Conservation (phyloP, 2,113 vertebrate genomes). For the Podocnemis expansa region DNA sequence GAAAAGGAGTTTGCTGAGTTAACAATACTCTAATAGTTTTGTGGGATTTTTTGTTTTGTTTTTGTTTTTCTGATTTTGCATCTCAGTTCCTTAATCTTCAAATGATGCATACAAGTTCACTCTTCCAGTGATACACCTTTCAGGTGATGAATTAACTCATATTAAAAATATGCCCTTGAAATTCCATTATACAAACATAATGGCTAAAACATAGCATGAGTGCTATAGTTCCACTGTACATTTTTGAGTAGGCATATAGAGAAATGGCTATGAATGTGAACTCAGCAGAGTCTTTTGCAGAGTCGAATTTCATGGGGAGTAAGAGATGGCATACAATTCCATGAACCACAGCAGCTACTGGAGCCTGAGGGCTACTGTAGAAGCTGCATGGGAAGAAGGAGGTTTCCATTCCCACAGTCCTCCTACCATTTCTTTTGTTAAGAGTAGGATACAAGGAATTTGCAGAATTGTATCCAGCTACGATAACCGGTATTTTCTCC, state of each 20-base stretch:
- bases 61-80: rapidly evolving
- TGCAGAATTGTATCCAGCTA: background rate
- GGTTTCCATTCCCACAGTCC: background rate
- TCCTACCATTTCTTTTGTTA: background rate
- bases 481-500: rapidly evolving
- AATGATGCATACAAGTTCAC: background rate
- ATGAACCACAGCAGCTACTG: background rate
- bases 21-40: background rate
- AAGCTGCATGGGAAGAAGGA: background rate
- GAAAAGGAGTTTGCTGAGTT: background rate
- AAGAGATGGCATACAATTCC: background rate
- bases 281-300: background rate
- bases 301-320: background rate
- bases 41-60: too few relatives aligned
- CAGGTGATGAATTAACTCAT: background rate
- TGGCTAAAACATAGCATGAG: background rate
- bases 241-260: background rate
- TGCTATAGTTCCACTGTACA: background rate
- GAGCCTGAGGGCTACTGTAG: background rate
- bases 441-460: background rate
- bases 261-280: background rate
- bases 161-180: background rate
- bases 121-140: background rate
- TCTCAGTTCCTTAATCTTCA: background rate
- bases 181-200: background rate